Evolutionary conservation across 1,140 invertebrate genomes (phyloP), one percentile per base, ranked within the genome.

Genomic region (Polyergus mexicanus): DNA sequence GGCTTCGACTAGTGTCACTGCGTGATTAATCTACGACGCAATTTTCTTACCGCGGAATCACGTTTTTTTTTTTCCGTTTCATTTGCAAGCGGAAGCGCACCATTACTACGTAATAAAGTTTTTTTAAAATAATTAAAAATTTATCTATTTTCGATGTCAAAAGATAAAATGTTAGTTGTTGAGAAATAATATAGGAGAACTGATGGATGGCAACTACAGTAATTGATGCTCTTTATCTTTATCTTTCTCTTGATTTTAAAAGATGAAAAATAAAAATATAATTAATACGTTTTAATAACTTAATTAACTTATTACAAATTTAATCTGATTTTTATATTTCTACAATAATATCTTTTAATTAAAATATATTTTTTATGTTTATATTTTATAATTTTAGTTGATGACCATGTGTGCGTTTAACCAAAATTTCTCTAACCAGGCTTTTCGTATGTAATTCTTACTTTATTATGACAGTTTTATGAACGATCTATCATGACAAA

Each of bases 11-110:
- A 75, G n/a, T 13, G 25, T 56, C 81, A 11, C 32, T 6, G 11
- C 28, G 63, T 80, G 89, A 90, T 90, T 90, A 85, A 90, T 90
- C 85, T 89, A 71, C 51, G 5, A 3, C 13, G 8, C 47, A 63
- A 56, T 25, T 38, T 41, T 54, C 78, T 32, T 25, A 54, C 32
- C 38, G 6, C 58, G 19, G 19, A 44, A 71, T 71, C 51, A 19
- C 66, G 11, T 60, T 69, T 69, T 22, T 25, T 44, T 51, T 16
- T 16, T 51, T 51, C 5, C 16, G 1, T 51, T 71, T 72, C 5
- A n/a, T 32, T 81, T 35, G 7, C 51, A 28, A 41, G 3, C 16
- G 44, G 11, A 81, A 41, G 44, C 8, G 65, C 25, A 60, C 25
- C n/a, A 28, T 84, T 62, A 77, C 22, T 44, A 19, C 44, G 41